Evolutionary conservation across 2,113 vertebrate species (phyloP), one percentile per base, ranked within the genome.

Genomic region (Centrocercus urophasianus): DNA sequence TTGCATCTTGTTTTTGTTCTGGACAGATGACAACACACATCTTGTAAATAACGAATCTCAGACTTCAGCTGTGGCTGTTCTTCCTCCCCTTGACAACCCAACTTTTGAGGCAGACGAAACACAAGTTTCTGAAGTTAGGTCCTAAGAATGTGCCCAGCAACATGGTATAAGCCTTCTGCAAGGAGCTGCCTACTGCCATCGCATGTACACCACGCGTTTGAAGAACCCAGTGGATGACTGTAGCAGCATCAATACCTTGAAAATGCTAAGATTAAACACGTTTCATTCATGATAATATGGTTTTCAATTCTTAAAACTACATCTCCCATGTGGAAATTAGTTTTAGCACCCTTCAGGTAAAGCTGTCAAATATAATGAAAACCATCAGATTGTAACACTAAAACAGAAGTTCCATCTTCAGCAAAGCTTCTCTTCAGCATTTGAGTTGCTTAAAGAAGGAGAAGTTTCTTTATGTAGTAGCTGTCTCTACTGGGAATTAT

Each of bases 91-190:
- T 96, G 98, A 99, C 97, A 99, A 99, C 97, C 97, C 98, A 66
- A 98, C 97, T 69, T 99, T 99, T 93, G 98, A 99, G 97, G 98
- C 83, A 75, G 98, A 99, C 4, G 98, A 98, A 95, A 50, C 84
- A 36, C 92, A 93, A 52, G 71, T 63, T 79, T 54, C 1, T 85
- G 97, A 97, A 92, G 95, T 95, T 82, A 97, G 88, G 11, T 96
- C 97, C 40, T 98, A 96, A 98, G 88, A 43, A 61, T 36, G 3
- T 57, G 47, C 80, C 61, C 71, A 63, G 92, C 66, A 89, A 78
- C 47, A 4, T 24, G 87, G 94, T 83, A 77, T 84, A 90, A 97
- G 86, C 36, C 76, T 88, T 96, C 94, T 95, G 72, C 93, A 45
- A 84, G 95, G 91, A 97, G 95, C 96, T 97, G 97, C 95, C 93